phyloP scores from a whole-genome alignment of 2,113 vertebrate species.

The Arizona elegans region DNA sequence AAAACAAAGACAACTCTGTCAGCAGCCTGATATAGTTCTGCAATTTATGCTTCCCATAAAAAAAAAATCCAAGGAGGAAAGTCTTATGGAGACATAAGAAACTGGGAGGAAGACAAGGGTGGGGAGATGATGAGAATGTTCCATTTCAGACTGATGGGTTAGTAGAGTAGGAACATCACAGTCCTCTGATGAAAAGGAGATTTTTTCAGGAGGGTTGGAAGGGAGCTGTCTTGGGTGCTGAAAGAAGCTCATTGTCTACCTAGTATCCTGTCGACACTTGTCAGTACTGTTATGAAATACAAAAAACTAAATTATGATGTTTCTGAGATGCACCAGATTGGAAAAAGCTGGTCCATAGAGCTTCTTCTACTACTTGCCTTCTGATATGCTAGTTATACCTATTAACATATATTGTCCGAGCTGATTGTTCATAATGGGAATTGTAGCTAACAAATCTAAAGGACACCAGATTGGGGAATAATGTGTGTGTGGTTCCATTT shows the following conservation, averaged over 20 bases:
- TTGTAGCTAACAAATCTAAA: neutral
- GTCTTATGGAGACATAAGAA: neutral
- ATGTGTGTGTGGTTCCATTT: neutral
- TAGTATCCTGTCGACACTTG: neutral
- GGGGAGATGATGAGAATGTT: neutral
- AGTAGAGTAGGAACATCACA: neutral
- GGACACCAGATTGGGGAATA: neutral
- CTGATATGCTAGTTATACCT: neutral
- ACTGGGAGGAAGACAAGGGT: neutral
- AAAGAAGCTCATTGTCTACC: conserved; percentile 13
- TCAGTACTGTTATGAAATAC: neutral
- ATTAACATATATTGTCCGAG: neutral
- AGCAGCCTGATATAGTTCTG: neutral
- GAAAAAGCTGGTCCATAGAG: neutral
- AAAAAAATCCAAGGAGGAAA: neutral
- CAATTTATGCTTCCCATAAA: neutral
- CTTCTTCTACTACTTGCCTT: neutral
- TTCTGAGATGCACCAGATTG: neutral
- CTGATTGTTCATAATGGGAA: neutral
- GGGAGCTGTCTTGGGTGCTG: conserved; percentile 64
- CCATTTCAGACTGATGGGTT: neutral
- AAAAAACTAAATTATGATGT: neutral
- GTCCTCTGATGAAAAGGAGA: neutral
- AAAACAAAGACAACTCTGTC: neutral
- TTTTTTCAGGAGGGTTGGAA: neutral